Conservation (phyloP, 2,113 vertebrate species). For the Blennius ocellaris region DNA sequence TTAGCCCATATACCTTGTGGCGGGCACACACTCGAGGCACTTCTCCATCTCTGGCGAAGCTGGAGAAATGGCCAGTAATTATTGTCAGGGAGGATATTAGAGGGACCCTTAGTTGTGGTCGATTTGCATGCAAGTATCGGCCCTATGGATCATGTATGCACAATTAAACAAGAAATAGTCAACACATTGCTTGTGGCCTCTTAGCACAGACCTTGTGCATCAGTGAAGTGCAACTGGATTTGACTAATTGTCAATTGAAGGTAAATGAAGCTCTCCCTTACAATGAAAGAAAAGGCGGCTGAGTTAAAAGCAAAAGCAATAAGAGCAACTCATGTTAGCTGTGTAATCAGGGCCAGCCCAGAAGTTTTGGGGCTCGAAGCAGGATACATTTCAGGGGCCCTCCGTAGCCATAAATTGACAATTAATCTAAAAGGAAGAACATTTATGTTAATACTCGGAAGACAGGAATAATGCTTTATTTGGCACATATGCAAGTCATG, state of each 20-base stretch:
- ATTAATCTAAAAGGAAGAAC: too few species aligned
- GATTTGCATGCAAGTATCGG: slow-evolving; percentile 48
- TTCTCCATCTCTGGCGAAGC: slow-evolving; percentile 26
- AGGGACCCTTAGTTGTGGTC: slow-evolving; percentile 48
- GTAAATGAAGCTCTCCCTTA: neutral
- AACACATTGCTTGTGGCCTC: slow-evolving; percentile 39
- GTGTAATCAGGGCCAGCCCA: neutral
- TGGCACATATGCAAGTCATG: too few species aligned
- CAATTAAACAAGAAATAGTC: slow-evolving; percentile 70
- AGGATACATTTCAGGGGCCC: neutral
- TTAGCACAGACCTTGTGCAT: slow-evolving; percentile 29
- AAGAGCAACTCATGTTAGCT: neutral
- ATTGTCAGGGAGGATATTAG: slow-evolving; percentile 55
- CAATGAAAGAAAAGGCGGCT: neutral
- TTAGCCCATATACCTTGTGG: too few species aligned
- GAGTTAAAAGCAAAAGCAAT: neutral
- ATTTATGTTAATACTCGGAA: too few species aligned
- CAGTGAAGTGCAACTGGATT: slow-evolving; percentile 29
- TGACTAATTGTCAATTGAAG: slow-evolving; percentile 44
- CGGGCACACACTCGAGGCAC: slow-evolving; percentile 11
- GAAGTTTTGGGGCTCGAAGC: neutral
- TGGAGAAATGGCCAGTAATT: slow-evolving; percentile 61
- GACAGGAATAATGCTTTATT: too few species aligned
- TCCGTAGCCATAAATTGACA: too few species aligned
- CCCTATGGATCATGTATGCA: slow-evolving; percentile 67